Conservation (phyloP, 1,140 invertebrate species). For the Tetramorium alpestre region DNA sequence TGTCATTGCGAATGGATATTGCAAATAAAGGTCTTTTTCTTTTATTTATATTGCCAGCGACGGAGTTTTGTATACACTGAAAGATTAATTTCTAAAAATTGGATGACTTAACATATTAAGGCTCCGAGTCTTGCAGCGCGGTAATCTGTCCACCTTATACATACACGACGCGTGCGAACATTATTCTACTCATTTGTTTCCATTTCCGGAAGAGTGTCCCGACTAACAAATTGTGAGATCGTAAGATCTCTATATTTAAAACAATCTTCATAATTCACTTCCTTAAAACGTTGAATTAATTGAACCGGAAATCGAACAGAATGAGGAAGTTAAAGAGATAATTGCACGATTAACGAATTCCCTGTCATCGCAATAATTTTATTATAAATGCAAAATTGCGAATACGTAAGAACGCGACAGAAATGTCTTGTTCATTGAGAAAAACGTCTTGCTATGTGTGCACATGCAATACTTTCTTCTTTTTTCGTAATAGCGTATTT, state of each 20-base stretch:
- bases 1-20: constrained; percentile 70
- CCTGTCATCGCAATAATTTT: constrained; percentile 1
- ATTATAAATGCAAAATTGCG: constrained; percentile 52
- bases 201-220: neutral
- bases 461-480: neutral
- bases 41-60: constrained; percentile 57
- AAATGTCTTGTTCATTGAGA: neutral
- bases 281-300: neutral
- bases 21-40: constrained; percentile 70
- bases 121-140: neutral
- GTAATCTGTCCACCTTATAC: neutral
- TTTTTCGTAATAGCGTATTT: neutral
- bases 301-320: neutral
- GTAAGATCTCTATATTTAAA: neutral
- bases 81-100: neutral
- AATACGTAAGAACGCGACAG: constrained; percentile 9
- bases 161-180: neutral
- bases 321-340: neutral
- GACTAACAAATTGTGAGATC: neutral
- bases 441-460: neutral
- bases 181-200: neutral
- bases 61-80: neutral
- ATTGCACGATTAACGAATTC: neutral
- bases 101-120: neutral
- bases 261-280: neutral